Evolutionary conservation across 2,797 vertebrate genomes (phyloP).

Genomic region (Psittacula derbiana): DNA sequence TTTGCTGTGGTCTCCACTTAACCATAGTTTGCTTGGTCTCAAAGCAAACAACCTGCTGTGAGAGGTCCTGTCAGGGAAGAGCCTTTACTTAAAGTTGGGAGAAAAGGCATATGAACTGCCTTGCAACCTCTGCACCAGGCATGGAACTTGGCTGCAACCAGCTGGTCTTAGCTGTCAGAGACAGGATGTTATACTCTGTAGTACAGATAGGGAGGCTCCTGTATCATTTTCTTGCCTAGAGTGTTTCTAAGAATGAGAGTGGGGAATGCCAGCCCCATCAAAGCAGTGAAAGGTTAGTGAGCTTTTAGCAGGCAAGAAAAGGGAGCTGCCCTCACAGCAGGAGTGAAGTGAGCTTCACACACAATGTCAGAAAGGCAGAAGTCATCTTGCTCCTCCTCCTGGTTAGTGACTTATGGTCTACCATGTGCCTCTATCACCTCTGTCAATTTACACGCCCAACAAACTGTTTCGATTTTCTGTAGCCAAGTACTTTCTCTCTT

Average conservation of each 20-base stretch:
- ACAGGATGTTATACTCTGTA: rapidly evolving
- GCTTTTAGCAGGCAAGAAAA: background rate
- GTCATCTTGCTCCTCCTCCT: background rate
- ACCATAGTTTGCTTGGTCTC: background rate
- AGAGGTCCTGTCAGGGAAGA: background rate
- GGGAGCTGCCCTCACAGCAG: background rate
- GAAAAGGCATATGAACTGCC: background rate
- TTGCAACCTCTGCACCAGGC: background rate
- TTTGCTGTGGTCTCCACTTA: background rate
- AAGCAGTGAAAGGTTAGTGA: background rate
- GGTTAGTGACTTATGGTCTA: background rate
- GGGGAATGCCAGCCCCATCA: background rate
- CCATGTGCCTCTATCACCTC: background rate
- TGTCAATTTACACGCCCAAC: background rate
- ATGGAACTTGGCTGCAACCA: background rate
- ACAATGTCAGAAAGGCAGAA: background rate
- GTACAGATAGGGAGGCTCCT: background rate
- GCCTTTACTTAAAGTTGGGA: background rate
- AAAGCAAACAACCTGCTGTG: background rate
- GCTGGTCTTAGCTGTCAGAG: background rate
- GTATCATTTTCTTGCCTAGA: background rate
- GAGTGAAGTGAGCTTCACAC: background rate
- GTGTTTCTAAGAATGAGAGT: background rate
- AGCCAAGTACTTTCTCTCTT: background rate
- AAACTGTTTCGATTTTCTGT: background rate